phyloP scores from a whole-genome alignment of 2,888 invertebrate species.

The Acleris laterana region DNA sequence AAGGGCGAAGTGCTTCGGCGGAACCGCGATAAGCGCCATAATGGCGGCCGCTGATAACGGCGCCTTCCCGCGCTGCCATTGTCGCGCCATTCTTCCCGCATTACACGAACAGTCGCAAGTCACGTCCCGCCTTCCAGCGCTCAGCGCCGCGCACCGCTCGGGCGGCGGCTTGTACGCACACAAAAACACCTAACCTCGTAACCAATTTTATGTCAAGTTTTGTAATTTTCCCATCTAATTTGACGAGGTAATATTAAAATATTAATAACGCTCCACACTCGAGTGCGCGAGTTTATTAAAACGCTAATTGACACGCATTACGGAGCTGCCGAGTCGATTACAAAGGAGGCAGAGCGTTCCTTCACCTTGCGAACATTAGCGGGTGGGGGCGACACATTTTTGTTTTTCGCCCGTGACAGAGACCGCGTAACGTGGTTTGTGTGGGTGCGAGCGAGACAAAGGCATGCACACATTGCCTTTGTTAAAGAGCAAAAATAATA shows the following conservation, averaged over 20 bases:
- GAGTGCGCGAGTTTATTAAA: slow-evolving; percentile 74
- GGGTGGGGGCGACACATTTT: slow-evolving; percentile 77
- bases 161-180: slow-evolving; percentile 37
- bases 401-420: slow-evolving; percentile 75
- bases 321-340: slow-evolving; percentile 73
- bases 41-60: slow-evolving; percentile 79
- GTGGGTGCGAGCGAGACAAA: slow-evolving; percentile 70
- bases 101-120: background rate
- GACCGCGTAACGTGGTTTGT: slow-evolving; percentile 51
- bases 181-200: slow-evolving; percentile 59
- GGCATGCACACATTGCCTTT: slow-evolving; percentile 81
- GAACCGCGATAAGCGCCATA: slow-evolving; percentile 81
- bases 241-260: slow-evolving; percentile 63
- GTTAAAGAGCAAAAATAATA: slow-evolving; percentile 84
- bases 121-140: background rate
- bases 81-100: slow-evolving; percentile 61
- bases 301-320: slow-evolving; percentile 83
- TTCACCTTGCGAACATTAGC: slow-evolving; percentile 77
- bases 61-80: slow-evolving; percentile 69
- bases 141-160: background rate
- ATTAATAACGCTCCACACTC: slow-evolving; percentile 69
- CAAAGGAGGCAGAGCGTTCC: slow-evolving; percentile 72
- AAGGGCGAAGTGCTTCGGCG: slow-evolving; percentile 75
- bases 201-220: slow-evolving; percentile 1
- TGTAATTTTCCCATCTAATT: slow-evolving; percentile 39